Evolutionary conservation across 2,888 invertebrate species (phyloP).

Genomic region (Schizotus pectinicornis): DNA sequence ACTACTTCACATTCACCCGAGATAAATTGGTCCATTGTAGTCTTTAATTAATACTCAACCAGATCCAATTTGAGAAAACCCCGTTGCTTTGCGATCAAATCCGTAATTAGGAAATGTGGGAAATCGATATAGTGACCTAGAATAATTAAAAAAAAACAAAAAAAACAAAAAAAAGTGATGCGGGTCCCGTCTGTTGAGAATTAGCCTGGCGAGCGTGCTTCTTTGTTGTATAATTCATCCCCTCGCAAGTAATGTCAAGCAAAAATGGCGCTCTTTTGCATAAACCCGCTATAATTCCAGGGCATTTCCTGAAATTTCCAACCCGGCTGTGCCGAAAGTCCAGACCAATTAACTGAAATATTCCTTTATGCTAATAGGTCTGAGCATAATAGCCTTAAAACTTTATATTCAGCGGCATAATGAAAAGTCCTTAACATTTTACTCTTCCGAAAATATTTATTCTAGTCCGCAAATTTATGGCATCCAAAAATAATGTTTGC

Average conservation of each 20-base stretch:
- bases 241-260: conserved; percentile 46
- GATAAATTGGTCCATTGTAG: conserved; percentile 50
- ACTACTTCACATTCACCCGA: conserved; percentile 43
- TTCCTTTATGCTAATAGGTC: conserved; percentile 59
- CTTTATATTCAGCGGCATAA: conserved; percentile 58
- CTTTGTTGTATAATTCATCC: conserved; percentile 41
- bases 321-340: conserved; percentile 46
- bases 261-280: conserved; percentile 50
- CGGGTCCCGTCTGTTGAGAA: no score
- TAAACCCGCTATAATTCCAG: conserved; percentile 51
- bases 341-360: conserved; percentile 58
- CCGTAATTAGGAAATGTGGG: conserved; percentile 30
- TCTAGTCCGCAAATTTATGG: conserved; percentile 60
- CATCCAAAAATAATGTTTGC: conserved; percentile 60
- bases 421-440: conserved; percentile 61
- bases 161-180: no score
- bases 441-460: conserved; percentile 61
- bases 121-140: conserved; percentile 17
- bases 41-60: conserved; percentile 47
- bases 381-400: conserved; percentile 59
- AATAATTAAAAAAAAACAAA: no score
- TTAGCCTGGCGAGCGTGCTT: not conserved
- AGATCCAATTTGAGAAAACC: conserved; percentile 40
- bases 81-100: conserved; percentile 47
- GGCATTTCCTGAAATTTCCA: conserved; percentile 51